phyloP scores from a whole-genome alignment of 1,140 invertebrate species.

The Carcinoscorpius rotundicauda region DNA sequence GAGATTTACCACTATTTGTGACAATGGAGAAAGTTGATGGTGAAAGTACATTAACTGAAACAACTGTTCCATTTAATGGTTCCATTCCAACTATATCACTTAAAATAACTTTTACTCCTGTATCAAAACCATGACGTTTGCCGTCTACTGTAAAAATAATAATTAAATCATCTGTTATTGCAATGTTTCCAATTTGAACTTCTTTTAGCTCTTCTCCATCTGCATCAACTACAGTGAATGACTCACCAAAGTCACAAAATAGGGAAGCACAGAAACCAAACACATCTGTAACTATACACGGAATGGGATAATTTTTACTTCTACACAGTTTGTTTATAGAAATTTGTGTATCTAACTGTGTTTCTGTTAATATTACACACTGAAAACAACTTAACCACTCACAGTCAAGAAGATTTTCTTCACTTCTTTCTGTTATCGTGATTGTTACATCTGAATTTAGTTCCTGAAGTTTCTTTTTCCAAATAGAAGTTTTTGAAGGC shows the following conservation, averaged over 20 bases:
- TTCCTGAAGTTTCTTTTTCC: too few relatives aligned
- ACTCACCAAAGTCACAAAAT: background rate
- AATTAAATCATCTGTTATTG: background rate
- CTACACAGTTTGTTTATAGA: background rate
- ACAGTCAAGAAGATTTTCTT: too few relatives aligned
- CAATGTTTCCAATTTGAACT: background rate
- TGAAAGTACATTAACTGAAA: background rate
- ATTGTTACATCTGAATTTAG: too few relatives aligned
- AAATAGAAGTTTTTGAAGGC: too few relatives aligned
- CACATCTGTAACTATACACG: background rate
- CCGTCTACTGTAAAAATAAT: too few relatives aligned
- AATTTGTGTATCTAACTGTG: background rate
- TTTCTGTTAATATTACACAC: background rate
- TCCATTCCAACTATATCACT: background rate
- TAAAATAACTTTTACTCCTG: background rate
- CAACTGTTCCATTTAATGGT: background rate
- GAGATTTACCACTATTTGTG: background rate
- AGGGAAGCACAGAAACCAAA: background rate
- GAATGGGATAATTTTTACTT: background rate
- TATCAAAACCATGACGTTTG: background rate
- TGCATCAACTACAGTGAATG: background rate
- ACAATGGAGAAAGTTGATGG: background rate
- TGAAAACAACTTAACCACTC: too few relatives aligned
- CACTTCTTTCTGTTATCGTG: too few relatives aligned
- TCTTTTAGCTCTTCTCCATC: background rate